Percentiles rank a stretch among this genome's conserved stretches.
These are phyloP conservation scores for Mycteria americana DNA, from an alignment of 2,797 vertebrate species.

Conservation along the genomic window DNA sequence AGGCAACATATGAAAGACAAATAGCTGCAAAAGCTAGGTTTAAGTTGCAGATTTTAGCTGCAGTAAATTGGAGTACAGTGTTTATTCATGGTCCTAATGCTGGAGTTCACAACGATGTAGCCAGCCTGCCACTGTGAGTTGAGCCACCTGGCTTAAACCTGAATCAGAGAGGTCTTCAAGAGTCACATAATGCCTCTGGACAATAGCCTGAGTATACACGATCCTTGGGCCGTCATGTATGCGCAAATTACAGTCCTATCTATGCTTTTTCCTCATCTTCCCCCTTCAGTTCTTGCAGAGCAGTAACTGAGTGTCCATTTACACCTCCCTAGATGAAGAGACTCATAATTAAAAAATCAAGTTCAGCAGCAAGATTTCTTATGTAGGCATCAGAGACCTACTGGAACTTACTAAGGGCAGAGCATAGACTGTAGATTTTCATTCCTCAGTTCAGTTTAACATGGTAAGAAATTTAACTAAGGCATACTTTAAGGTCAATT, in stretches of 20 bases:
- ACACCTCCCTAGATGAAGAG: not conserved
- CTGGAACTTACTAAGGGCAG: not conserved
- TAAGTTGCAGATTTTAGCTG: not conserved
- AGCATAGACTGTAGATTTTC: not conserved
- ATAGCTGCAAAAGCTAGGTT: not conserved
- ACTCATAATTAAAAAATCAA: not conserved
- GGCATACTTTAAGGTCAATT: not conserved
- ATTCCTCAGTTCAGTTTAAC: not conserved
- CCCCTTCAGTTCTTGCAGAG: not conserved
- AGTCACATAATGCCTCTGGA: not conserved
- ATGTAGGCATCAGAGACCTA: not conserved
- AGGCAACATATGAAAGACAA: not conserved
- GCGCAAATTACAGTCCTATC: not conserved
- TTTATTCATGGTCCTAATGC: not conserved
- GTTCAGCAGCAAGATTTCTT: not conserved
- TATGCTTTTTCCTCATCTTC: not conserved
- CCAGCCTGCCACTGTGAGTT: not conserved
- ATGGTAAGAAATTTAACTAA: not conserved
- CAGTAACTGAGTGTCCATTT: not conserved
- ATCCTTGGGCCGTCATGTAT: not conserved
- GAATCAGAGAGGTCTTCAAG: not conserved
- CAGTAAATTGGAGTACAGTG: not conserved
- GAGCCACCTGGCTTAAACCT: not conserved
- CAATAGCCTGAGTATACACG: not conserved
- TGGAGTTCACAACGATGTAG: not conserved